A percentile compares a stretch with the other conserved stretches of the same genome.
phyloP scores from a whole-genome alignment of 2,797 vertebrate genomes.

The Chaetodon trifasciatus region DNA sequence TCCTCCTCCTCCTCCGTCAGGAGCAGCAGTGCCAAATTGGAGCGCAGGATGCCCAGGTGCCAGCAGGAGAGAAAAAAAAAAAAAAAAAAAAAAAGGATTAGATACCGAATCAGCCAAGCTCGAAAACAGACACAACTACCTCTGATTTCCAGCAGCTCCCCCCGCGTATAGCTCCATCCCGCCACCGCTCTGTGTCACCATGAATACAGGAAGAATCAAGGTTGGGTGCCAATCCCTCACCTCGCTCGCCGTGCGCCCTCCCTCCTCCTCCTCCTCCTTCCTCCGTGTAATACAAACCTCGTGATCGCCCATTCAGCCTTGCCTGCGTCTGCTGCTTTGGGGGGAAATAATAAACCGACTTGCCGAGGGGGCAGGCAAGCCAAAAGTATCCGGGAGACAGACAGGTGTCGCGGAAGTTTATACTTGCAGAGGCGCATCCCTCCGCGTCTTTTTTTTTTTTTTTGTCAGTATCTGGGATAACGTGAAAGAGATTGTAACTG shows the following conservation, averaged over 20 bases:
- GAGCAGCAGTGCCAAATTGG: constrained; percentile 59
- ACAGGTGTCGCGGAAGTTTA: constrained; percentile 83
- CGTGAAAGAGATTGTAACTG: constrained; percentile 73
- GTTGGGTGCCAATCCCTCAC: constrained; percentile 70
- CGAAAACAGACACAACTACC: constrained; percentile 8
- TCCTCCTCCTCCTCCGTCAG: constrained; percentile 44
- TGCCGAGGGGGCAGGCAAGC: constrained; percentile 28
- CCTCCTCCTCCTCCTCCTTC: constrained; percentile 44
- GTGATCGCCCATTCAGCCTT: constrained; percentile 81
- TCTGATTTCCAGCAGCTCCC: constrained; percentile 7
- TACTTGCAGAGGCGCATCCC: constrained; percentile 66
- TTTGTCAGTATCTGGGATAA: constrained; percentile 59
- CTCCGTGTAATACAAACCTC: constrained; percentile 82
- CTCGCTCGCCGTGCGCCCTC: constrained; percentile 58
- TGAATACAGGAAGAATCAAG: constrained; percentile 55
- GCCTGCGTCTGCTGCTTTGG: constrained; percentile 66
- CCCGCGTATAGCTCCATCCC: background rate
- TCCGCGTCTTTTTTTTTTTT: constrained; percentile 47
- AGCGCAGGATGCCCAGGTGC: constrained; percentile 72
- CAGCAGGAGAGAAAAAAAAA: constrained; percentile 33
- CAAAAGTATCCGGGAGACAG: constrained; percentile 70
- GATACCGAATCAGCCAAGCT: constrained; percentile 30
- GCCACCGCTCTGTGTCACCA: constrained; percentile 32
- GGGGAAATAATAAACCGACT: constrained; percentile 50
- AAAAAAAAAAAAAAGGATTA: background rate